phyloP scores from a whole-genome alignment of 2,888 invertebrate species.

The Chaetogeoica ovagalla region DNA sequence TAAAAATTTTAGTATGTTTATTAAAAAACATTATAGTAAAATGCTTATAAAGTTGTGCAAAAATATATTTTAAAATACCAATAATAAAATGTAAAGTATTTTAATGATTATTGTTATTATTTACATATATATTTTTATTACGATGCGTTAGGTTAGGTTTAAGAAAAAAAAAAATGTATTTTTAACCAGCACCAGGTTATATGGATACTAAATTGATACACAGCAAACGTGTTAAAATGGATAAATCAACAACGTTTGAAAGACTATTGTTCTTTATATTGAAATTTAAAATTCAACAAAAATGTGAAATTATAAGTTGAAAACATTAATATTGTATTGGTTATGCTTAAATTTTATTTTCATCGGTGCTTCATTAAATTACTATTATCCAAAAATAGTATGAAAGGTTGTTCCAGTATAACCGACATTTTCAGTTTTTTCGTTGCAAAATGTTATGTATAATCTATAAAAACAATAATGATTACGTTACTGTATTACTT shows the following conservation, averaged over 20 bases:
- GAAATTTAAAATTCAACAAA: background rate
- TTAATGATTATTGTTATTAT: slow-evolving; percentile 21
- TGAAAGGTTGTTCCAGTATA: slow-evolving; percentile 71
- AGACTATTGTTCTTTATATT: background rate
- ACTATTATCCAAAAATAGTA: slow-evolving; percentile 62
- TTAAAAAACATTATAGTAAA: too few species aligned
- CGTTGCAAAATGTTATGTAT: slow-evolving; percentile 69
- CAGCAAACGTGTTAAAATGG: too few species aligned
- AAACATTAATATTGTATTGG: background rate
- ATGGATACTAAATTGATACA: too few species aligned
- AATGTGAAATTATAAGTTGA: background rate
- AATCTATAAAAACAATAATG: slow-evolving; percentile 63
- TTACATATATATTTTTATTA: background rate
- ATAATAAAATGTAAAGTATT: too few species aligned
- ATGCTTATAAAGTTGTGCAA: too few species aligned
- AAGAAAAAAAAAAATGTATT: too few species aligned
- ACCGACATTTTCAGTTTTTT: slow-evolving; percentile 66
- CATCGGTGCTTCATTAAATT: too few species aligned
- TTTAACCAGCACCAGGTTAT: too few species aligned
- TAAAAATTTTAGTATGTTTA: too few species aligned
- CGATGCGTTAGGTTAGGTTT: too few species aligned
- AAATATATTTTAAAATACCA: too few species aligned
- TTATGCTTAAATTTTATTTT: background rate
- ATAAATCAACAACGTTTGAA: too few species aligned
- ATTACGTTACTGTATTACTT: background rate